Percentiles rank a stretch among this genome's conserved stretches.
Conservation (phyloP, 2,888 invertebrate species). For the Acanthoscelides obtectus region DNA sequence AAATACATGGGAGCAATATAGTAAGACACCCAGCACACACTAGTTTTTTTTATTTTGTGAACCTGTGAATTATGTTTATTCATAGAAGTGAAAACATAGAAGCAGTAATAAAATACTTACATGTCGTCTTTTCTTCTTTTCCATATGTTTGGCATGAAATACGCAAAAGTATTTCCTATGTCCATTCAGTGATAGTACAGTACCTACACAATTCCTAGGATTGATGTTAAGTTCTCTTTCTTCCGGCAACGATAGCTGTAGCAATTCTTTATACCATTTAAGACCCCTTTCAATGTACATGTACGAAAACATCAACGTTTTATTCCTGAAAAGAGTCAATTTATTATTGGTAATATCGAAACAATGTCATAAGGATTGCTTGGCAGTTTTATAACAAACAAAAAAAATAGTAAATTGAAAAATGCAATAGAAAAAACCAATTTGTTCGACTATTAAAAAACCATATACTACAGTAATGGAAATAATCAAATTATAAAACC, state of each 20-base stretch:
- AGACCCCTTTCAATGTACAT: constrained; percentile 89
- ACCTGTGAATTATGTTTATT: too few species aligned
- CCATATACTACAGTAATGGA: too few species aligned
- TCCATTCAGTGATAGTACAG: constrained; percentile 92
- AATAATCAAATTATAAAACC: too few species aligned
- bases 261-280: constrained; percentile 87
- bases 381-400: too few species aligned
- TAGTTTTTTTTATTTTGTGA: too few species aligned
- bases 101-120: constrained; percentile 39
- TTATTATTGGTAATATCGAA: too few species aligned
- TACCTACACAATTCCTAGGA: constrained; percentile 94
- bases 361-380: too few species aligned
- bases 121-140: constrained; percentile 59
- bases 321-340: constrained; percentile 63
- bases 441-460: too few species aligned
- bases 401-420: too few species aligned
- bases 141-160: constrained; percentile 95
- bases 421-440: too few species aligned
- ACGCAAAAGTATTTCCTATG: constrained; percentile 97
- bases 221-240: constrained; percentile 83
- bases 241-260: constrained; percentile 82
- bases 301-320: constrained; percentile 92
- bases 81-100: neutral
- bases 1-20: too few species aligned
- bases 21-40: too few species aligned